Evolutionary conservation across 2,797 vertebrate genomes (phyloP).

Genomic region (Eurystomus glaucurus): DNA sequence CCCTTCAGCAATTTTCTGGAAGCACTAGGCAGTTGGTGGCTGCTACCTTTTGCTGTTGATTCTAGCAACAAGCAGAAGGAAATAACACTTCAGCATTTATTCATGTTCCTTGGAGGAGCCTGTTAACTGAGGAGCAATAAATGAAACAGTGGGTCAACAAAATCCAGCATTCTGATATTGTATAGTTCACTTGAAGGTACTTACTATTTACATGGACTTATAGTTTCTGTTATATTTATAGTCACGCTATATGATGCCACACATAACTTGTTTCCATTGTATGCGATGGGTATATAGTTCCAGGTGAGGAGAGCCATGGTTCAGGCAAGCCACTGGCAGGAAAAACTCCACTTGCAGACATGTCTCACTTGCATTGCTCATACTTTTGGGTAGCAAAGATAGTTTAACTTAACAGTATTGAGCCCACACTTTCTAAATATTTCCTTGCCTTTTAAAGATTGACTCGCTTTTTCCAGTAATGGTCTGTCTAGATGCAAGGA

Average conservation of each 20-base stretch:
- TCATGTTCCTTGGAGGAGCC: neutral
- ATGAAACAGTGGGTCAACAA: neutral
- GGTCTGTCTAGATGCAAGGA: neutral
- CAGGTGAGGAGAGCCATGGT: neutral
- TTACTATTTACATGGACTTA: neutral
- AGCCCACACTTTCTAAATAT: neutral
- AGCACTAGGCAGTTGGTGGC: neutral
- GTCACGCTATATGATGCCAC: neutral
- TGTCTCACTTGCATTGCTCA: neutral
- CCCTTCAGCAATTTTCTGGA: neutral
- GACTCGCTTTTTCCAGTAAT: neutral
- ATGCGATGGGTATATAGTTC: neutral
- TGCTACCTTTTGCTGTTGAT: constrained; percentile 14
- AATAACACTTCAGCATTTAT: neutral
- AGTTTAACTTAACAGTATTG: neutral
- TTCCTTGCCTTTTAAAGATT: neutral
- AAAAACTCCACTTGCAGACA: neutral
- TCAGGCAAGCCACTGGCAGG: neutral
- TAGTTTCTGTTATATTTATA: neutral
- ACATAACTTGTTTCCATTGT: neutral
- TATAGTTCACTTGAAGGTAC: neutral
- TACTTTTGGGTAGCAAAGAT: neutral
- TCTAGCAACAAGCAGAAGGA: neutral
- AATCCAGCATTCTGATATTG: neutral
- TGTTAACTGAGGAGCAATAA: neutral